phyloP scores from a whole-genome alignment of 2,113 vertebrate genomes.

The Semicossyphus pulcher region DNA sequence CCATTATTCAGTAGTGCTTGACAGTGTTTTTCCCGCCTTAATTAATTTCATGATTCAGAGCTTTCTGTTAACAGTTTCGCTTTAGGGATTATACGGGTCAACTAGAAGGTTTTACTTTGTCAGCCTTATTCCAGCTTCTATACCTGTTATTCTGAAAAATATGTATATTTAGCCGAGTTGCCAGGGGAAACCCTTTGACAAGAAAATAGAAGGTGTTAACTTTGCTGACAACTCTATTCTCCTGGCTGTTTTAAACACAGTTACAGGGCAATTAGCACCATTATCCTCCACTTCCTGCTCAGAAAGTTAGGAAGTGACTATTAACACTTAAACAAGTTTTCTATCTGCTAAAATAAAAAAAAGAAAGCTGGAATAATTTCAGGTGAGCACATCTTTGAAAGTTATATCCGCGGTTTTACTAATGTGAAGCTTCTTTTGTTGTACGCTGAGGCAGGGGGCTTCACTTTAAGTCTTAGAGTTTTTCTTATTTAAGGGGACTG shows the following conservation, averaged over 20 bases:
- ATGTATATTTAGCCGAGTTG: conserved; percentile 60
- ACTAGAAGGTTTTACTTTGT: conserved; percentile 55
- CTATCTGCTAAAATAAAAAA: conserved; percentile 5
- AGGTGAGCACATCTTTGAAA: not conserved
- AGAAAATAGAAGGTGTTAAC: conserved; percentile 65
- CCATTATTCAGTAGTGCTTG: conserved; percentile 51
- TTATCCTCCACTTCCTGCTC: conserved; percentile 60
- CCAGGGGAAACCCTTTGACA: conserved; percentile 42
- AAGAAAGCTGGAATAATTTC: conserved; percentile 5
- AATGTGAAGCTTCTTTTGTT: conserved; percentile 13
- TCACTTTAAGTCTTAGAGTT: not conserved
- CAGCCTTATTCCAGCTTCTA: conserved; percentile 34
- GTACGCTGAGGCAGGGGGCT: not conserved
- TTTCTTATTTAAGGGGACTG: not conserved
- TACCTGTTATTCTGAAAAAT: conserved; percentile 54
- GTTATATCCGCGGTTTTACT: not conserved
- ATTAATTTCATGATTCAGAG: conserved; percentile 74
- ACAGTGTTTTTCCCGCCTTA: conserved; percentile 55
- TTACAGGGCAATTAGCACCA: conserved; percentile 72
- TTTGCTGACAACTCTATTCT: conserved; percentile 71
- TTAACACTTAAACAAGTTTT: conserved; percentile 53
- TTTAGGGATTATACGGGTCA: conserved; percentile 58
- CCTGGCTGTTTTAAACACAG: conserved; percentile 42
- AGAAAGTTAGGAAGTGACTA: conserved; percentile 55
- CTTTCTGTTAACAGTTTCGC: conserved; percentile 56